Base-by-base conservation (phyloP, 2,888 invertebrate genomes). In the Antitype chi region DNA sequence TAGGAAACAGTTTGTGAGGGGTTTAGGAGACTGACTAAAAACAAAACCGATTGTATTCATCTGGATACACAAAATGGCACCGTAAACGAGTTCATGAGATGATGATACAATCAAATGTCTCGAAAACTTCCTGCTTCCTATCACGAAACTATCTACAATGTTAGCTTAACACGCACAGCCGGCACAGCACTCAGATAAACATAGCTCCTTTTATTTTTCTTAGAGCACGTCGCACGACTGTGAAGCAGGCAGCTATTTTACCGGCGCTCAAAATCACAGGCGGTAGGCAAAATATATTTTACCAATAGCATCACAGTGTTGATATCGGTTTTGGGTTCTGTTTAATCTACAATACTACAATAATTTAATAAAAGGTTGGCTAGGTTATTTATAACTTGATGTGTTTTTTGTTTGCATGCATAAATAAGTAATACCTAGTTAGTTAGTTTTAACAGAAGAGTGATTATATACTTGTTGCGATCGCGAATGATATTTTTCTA, bases 181-280 rank as follows among this genome's bases (percentile, higher is more conserved):
- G 63, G 78, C 74, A 74, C 6, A 32, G 7, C 2, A 4, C 2
- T 70, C 0, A 0, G 6, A 25, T 4, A 2, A 6, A n/a, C 15
- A 15, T 11, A 8, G 53, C 70, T 76, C 84, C 82, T 71, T 28
- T n/a, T n/a, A 6, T 15, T 76, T 47, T 57, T n/a, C 0, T 69
- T 0, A 28, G 43, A 82, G 70, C 84, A 57, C 1, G 2, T 5
- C 15, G 11, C 43, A 25, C 6, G 11, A 7, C 28, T 43, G 13
- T 15, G 4, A n/a, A 62, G 0, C 8, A n/a, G 0, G 15, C 2
- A 11, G 11, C 6, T 7, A n/a, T 53, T 28, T 9, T 17, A 5
- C 38, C 15, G 0, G 25, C 8, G 9, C 15, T 57, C 17, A 11
- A 52, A 57, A 38, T 60, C 1, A 7, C 38, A 82, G 78, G 82